Base-by-base conservation (phyloP, 2,888 invertebrate species). In the Erebia ligea region DNA sequence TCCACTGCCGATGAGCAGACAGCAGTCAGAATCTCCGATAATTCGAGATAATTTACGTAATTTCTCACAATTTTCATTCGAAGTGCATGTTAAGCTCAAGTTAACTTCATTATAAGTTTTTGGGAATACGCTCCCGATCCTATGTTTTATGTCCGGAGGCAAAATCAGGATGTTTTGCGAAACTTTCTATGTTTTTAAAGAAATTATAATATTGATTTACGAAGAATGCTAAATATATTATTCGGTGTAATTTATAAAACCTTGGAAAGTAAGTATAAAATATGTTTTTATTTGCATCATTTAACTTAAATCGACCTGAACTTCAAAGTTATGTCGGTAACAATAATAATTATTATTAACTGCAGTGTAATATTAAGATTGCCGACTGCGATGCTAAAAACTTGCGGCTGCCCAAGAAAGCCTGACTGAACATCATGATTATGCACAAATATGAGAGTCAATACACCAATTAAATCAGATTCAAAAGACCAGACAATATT, bases 21-120 rank as follows among this genome's bases (percentile, higher is more conserved):
- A 80, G 82, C 83, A 80, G 86, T 85, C 86, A 86, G 86, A 83
- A 82, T 83, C 81, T 78, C 79, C 85, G 90, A 92, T 92, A 93
- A 92, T 93, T 92, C 88, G 86, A 84, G 83, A 86, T 88, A 91
- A 92, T 92, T 93, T 90, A 81, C 85, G 85, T 89, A 91, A 91
- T 92, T 91, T 83, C 77, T 84, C 85, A 86, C 85, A 90, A 90
- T 91, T 90, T 89, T 76, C 83, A 79, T 80, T 82, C 79, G 80
- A 90, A 88, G 86, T 86, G 88, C 90, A 91, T 91, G 90, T 91
- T 90, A 74, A 82, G 85, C 78, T 83, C 85, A 81, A 79, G 81
- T 84, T 73, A 70, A 71, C 71, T 73, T 84, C 82, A 86, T 87
- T 86, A 86, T 86, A 76, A 80, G 80, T 81, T 86, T 87, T 89